Evolutionary conservation across 1,140 invertebrate genomes (phyloP).

Genomic region (Rhopalosiphum padi): DNA sequence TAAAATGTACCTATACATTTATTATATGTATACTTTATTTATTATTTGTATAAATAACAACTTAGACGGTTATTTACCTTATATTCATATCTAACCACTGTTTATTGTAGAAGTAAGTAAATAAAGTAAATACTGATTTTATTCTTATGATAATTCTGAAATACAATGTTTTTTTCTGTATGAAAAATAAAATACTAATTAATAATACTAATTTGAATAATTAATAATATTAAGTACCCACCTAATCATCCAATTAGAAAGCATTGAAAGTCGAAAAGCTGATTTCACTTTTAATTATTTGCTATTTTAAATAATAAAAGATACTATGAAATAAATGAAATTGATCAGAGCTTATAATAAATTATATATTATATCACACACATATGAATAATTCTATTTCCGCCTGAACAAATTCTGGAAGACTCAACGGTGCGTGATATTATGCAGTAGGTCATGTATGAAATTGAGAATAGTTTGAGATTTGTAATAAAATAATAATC

Average conservation of each 20-base stretch:
- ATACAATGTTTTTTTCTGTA: not conserved
- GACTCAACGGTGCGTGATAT: not conserved
- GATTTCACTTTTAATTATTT: not conserved
- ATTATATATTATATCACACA: not conserved
- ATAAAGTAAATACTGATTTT: not conserved
- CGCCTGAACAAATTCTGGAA: not conserved
- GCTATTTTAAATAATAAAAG: not conserved
- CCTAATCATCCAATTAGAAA: not conserved
- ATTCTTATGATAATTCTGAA: not conserved
- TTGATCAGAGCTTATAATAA: not conserved
- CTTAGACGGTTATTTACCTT: not conserved
- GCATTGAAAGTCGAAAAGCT: not conserved
- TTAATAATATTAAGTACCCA: not conserved
- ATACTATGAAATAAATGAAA: not conserved
- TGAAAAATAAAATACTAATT: not conserved
- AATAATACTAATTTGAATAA: not conserved
- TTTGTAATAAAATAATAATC: not conserved
- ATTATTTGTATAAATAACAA: not conserved
- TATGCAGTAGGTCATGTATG: not conserved
- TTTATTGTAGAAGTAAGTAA: not conserved
- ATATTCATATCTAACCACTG: not conserved
- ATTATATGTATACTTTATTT: not conserved
- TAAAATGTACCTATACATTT: not conserved
- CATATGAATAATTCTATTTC: slow-evolving; percentile 12
- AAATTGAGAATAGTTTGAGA: not conserved